A percentile compares a stretch with the other conserved stretches of the same genome.
Conservation (phyloP, 2,888 invertebrate species). For the Heliconius charithonia region DNA sequence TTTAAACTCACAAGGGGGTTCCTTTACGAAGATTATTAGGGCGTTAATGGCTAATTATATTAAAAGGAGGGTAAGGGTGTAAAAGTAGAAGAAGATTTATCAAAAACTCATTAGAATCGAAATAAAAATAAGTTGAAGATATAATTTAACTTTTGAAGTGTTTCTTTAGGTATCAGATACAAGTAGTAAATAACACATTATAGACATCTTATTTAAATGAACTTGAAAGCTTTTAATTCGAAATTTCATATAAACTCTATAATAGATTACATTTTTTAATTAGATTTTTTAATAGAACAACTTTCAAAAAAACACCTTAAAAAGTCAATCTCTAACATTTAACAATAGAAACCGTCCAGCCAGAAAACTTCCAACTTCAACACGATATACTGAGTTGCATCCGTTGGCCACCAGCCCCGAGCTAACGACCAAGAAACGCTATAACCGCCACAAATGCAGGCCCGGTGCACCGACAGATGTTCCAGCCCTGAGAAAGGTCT, state of each 20-base stretch:
- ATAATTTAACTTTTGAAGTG: neutral
- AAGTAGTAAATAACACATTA: neutral
- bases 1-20: neutral
- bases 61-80: constrained; percentile 6
- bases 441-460: constrained; percentile 55
- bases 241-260: too few relatives aligned
- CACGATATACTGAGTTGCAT: constrained; percentile 43
- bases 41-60: constrained; percentile 3
- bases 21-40: neutral
- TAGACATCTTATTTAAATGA: neutral
- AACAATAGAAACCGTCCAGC: too few relatives aligned
- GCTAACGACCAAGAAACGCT: constrained; percentile 61
- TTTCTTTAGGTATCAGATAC: neutral
- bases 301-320: neutral
- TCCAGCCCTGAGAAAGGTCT: constrained; percentile 61
- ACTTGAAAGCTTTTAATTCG: too few relatives aligned
- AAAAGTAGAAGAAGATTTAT: neutral
- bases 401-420: constrained; percentile 50
- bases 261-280: neutral
- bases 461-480: constrained; percentile 71
- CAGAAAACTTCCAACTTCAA: neutral
- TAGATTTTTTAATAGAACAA: neutral
- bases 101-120: neutral
- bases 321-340: too few relatives aligned
- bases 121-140: neutral